These are phyloP conservation scores for Eucriotettix oculatus DNA, from an alignment of 2,888 invertebrate genomes.

Conservation along the genomic window DNA sequence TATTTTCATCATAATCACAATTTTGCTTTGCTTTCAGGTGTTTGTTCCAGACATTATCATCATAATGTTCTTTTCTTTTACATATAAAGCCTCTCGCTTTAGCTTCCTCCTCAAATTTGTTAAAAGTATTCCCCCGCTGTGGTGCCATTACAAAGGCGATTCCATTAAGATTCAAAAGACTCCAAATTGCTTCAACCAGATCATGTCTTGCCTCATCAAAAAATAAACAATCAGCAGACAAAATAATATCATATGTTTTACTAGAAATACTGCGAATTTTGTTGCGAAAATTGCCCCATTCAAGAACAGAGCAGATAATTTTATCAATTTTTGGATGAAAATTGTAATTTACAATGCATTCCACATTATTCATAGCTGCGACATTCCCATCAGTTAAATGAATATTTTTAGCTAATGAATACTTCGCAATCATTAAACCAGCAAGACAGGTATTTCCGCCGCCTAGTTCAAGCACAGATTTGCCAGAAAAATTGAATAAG, in stretches of 20 bases:
- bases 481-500: conserved; percentile 42
- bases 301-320: conserved; percentile 26
- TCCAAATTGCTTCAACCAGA: conserved; percentile 49
- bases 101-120: conserved; percentile 47
- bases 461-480: conserved; percentile 58
- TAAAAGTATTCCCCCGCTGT: conserved; percentile 50
- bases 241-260: conserved; percentile 42
- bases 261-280: background rate
- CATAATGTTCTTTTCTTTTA: conserved; percentile 40
- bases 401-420: conserved; percentile 42
- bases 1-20: conserved; percentile 46
- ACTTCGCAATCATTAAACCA: conserved; percentile 53
- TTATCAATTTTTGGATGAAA: conserved; percentile 29
- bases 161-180: conserved; percentile 40
- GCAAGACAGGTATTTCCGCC: conserved; percentile 76
- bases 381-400: conserved; percentile 65
- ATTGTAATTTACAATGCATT: conserved; percentile 46
- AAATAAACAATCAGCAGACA: conserved; percentile 67
- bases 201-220: conserved; percentile 55
- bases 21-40: conserved; percentile 41
- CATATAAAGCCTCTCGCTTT: conserved; percentile 38
- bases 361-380: conserved; percentile 54
- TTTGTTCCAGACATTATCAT: conserved; percentile 48
- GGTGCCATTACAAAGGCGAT: conserved; percentile 62
- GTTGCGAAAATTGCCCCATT: conserved; percentile 28